Percentiles rank a stretch among this genome's conserved stretches.
Evolutionary conservation across 2,113 vertebrate genomes (phyloP).

Genomic region (Grammomys surdaster): DNA sequence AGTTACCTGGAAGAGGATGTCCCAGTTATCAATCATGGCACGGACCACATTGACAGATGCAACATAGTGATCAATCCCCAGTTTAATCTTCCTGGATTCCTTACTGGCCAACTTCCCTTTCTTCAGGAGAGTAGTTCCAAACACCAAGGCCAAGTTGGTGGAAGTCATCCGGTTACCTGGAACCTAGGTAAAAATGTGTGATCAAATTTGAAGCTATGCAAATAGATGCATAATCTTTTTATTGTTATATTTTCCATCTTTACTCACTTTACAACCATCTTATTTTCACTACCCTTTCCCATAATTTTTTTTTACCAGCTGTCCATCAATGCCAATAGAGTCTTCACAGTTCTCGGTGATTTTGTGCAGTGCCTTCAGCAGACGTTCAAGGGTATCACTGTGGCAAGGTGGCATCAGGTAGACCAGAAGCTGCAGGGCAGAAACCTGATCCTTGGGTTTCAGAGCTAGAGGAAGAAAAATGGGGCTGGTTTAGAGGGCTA

Average conservation of each 20-base stretch:
- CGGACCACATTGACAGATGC: constrained; percentile 92
- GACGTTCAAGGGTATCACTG: constrained; percentile 93
- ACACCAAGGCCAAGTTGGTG: constrained; percentile 94
- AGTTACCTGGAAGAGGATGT: constrained; percentile 90
- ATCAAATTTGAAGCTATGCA: neutral
- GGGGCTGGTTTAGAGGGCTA: neutral
- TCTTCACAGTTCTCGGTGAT: constrained; percentile 91
- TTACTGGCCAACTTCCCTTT: constrained; percentile 87
- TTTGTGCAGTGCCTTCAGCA: constrained; percentile 90
- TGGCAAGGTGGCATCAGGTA: constrained; percentile 95
- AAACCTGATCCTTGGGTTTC: constrained; percentile 87
- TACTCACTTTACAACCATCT: neutral
- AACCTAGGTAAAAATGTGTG: constrained; percentile 86
- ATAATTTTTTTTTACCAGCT: constrained; percentile 86
- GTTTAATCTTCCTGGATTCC: constrained; percentile 83
- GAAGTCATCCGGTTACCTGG: constrained; percentile 96
- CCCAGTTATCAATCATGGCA: constrained; percentile 92
- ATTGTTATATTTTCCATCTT: neutral
- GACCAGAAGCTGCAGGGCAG: constrained; percentile 92
- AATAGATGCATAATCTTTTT: neutral
- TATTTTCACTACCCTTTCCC: neutral
- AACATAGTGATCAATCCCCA: constrained; percentile 90
- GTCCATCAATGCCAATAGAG: constrained; percentile 86
- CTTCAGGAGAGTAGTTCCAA: constrained; percentile 95
- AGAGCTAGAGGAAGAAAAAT: constrained; percentile 86